phyloP scores from a whole-genome alignment of 2,797 vertebrate species.

The Sebastes wilsoni region DNA sequence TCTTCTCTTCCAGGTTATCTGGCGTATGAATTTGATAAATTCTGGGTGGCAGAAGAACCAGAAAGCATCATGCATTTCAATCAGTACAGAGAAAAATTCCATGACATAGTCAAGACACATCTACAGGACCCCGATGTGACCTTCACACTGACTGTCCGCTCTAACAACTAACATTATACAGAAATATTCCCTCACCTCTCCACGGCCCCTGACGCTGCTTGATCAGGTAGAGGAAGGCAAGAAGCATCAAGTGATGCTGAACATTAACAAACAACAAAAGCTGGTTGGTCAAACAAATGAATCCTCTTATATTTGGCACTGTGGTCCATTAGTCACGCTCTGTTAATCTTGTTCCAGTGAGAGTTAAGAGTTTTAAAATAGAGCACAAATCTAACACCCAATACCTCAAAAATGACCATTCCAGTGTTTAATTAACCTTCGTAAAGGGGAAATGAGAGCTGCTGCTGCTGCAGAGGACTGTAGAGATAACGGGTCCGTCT shows the following conservation, averaged over 20 bases:
- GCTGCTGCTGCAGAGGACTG: conserved; percentile 13
- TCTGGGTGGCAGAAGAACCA: conserved; percentile 96
- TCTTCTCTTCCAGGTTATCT: conserved; percentile 88
- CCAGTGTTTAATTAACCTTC: conserved; percentile 8
- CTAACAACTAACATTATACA: conserved; percentile 49
- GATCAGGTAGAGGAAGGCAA: not conserved
- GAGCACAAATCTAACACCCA: conserved; percentile 48
- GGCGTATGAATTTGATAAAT: conserved; percentile 95
- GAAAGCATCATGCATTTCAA: conserved; percentile 99
- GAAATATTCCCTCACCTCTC: not conserved
- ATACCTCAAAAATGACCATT: conserved; percentile 64
- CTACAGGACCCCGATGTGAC: conserved; percentile 83
- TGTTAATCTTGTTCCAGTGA: not conserved
- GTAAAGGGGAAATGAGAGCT: not conserved
- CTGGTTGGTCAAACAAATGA: not conserved
- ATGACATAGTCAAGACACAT: conserved; percentile 87
- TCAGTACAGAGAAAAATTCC: conserved; percentile 96
- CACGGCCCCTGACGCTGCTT: not conserved
- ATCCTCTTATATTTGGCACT: conserved; percentile 2
- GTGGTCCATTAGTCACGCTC: not conserved
- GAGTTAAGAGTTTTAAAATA: conserved; percentile 11
- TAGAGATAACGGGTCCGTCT: not conserved
- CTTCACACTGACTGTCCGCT: conserved; percentile 73
- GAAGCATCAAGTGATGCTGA: not conserved
- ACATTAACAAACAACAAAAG: not conserved